Evolutionary conservation across 2,113 vertebrate genomes (phyloP).

Genomic region (Nothoprocta perdicaria): DNA sequence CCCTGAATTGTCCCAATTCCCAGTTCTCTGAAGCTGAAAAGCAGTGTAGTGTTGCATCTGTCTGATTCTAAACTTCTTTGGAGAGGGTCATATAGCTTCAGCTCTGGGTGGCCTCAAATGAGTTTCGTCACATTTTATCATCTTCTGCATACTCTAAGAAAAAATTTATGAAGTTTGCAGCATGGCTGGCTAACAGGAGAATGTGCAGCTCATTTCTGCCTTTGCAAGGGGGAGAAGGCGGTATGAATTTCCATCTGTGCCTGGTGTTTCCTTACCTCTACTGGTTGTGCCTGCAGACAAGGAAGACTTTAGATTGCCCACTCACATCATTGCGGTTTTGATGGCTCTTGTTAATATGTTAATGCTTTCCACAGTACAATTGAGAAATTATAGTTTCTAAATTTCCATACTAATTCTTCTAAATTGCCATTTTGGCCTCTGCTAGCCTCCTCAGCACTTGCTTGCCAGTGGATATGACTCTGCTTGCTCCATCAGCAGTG

Average conservation of each 20-base stretch:
- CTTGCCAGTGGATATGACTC: neutral
- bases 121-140: neutral
- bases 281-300: neutral
- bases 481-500: neutral
- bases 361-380: neutral
- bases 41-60: neutral
- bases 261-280: neutral
- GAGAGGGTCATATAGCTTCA: neutral
- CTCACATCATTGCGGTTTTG: neutral
- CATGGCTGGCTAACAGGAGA: neutral
- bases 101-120: neutral
- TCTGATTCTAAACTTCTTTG: neutral
- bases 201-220: rapidly evolving
- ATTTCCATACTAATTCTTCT: neutral
- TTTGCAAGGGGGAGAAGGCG: neutral
- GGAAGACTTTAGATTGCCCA: rapidly evolving
- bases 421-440: neutral
- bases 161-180: neutral
- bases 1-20: too few species aligned
- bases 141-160: neutral
- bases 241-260: neutral
- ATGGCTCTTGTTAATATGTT: neutral
- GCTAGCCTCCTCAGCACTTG: rapidly evolving
- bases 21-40: neutral
- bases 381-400: neutral